phyloP scores from a whole-genome alignment of 2,888 invertebrate genomes.

The Actias luna region DNA sequence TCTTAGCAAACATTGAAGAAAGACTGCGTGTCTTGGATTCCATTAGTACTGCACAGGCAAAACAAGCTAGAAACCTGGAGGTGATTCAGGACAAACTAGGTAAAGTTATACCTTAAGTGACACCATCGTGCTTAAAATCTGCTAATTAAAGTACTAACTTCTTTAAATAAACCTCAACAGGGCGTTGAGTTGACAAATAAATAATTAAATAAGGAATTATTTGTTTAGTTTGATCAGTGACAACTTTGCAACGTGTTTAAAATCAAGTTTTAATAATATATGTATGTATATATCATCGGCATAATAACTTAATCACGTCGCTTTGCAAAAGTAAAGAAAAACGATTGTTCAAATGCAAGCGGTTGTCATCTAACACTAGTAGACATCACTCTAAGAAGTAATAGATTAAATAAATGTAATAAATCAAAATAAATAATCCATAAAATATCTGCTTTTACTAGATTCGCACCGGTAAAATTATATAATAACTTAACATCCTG shows the following conservation, averaged over 20 bases:
- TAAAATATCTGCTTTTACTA: not conserved
- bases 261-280: no score
- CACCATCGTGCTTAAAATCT: not conserved
- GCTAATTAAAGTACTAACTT: not conserved
- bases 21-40: slow-evolving; percentile 65
- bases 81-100: slow-evolving; percentile 75
- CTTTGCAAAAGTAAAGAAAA: not conserved
- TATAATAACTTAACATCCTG: not conserved
- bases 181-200: not conserved
- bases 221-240: no score
- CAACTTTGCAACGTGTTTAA: no score
- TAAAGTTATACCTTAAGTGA: slow-evolving; percentile 31
- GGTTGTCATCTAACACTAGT: no score
- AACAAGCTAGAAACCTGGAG: slow-evolving; percentile 72
- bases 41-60: slow-evolving; percentile 63
- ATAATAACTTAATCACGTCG: not conserved
- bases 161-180: no score
- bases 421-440: no score
- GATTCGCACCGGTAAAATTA: not conserved
- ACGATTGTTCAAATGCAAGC: not conserved
- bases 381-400: no score
- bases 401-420: no score
- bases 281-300: no score
- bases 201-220: not conserved
- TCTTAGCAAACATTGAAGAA: slow-evolving; percentile 70